Evolutionary conservation across 2,888 invertebrate species (phyloP).

Genomic region (Pollenia amentaria): DNA sequence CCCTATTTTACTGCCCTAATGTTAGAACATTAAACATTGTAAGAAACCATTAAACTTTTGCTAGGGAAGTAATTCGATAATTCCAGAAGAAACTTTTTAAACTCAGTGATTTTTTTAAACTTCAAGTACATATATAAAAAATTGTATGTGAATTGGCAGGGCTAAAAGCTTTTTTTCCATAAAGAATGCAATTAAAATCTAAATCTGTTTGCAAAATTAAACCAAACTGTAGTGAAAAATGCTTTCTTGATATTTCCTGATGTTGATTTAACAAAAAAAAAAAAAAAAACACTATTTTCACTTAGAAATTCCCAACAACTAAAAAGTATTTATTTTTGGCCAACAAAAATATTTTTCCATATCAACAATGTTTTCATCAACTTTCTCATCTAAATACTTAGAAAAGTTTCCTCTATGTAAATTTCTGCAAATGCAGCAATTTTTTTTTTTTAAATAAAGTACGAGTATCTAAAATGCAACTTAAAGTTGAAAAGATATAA

Average conservation of each 20-base stretch:
- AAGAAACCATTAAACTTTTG: too few relatives aligned
- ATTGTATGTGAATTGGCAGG: too few relatives aligned
- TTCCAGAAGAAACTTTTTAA: too few relatives aligned
- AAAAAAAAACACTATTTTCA: conserved; percentile 7
- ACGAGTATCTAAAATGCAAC: conserved; percentile 6
- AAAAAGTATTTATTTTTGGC: conserved; percentile 13
- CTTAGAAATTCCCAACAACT: conserved; percentile 5
- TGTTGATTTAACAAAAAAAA: not conserved
- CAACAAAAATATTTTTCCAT: conserved; percentile 45
- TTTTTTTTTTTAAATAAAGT: not conserved
- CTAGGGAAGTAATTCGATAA: too few relatives aligned
- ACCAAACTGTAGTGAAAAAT: conserved; percentile 2
- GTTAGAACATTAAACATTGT: too few relatives aligned
- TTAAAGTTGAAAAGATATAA: conserved; percentile 11
- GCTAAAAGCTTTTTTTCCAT: not conserved
- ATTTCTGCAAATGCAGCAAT: conserved; percentile 8
- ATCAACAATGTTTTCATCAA: conserved; percentile 37
- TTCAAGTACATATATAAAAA: too few relatives aligned
- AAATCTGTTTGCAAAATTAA: not conserved
- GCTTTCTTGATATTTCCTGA: conserved; percentile 15
- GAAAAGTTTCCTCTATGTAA: conserved; percentile 37
- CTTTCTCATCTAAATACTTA: conserved; percentile 40
- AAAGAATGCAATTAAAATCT: conserved; percentile 54
- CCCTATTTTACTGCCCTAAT: too few relatives aligned
- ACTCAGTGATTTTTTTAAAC: too few relatives aligned